phyloP scores from a whole-genome alignment of 2,888 invertebrate genomes.

The Ptychoptera albimana region DNA sequence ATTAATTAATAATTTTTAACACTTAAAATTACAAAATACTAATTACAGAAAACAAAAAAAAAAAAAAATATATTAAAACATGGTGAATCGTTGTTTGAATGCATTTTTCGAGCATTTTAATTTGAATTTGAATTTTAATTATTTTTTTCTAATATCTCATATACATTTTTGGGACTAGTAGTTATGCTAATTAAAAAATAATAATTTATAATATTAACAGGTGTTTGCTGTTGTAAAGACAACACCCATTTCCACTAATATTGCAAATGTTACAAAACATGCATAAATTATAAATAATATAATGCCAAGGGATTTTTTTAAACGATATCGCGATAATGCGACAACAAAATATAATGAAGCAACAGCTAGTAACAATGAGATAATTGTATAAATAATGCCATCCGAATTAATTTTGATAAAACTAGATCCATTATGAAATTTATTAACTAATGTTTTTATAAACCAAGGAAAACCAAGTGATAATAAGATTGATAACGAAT shows the following conservation, averaged over 20 bases:
- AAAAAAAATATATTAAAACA: too few species aligned
- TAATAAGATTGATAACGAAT: slow-evolving; percentile 67
- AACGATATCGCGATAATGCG: slow-evolving; percentile 48
- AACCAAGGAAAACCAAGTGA: slow-evolving; percentile 78
- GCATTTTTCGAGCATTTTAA: too few species aligned
- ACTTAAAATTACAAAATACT: too few species aligned
- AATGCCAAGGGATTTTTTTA: slow-evolving; percentile 52
- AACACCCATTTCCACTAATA: slow-evolving; percentile 61
- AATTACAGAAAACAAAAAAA: too few species aligned
- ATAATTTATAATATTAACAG: slow-evolving; percentile 1
- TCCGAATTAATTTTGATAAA: slow-evolving; percentile 56
- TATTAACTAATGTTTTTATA: slow-evolving; percentile 39
- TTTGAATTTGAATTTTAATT: too few species aligned
- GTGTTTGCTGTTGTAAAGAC: slow-evolving; percentile 32
- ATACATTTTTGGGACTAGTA: too few species aligned
- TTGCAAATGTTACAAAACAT: slow-evolving; percentile 56
- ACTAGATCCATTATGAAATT: background rate
- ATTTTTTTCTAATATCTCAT: too few species aligned
- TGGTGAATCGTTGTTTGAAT: too few species aligned
- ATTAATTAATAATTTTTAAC: too few species aligned
- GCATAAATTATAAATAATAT: slow-evolving; percentile 49
- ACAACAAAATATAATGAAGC: slow-evolving; percentile 50
- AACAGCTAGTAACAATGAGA: slow-evolving; percentile 61
- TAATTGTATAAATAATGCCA: slow-evolving; percentile 67
- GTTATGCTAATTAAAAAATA: too few species aligned